phyloP scores from a whole-genome alignment of 2,888 invertebrate genomes.

The Cecidostiba fungosa region DNA sequence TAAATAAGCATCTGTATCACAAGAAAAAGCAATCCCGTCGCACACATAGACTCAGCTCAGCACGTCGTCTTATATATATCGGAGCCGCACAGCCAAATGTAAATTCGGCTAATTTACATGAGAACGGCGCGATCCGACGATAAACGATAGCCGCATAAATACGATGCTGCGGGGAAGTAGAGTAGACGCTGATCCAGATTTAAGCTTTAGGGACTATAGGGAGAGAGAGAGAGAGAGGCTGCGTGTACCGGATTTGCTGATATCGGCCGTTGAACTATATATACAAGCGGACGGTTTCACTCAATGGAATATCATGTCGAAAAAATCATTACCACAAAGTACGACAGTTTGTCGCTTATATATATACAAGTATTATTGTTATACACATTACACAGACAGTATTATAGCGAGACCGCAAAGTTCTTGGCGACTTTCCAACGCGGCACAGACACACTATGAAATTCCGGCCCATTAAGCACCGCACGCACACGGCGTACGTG shows the following conservation, averaged over 20 bases:
- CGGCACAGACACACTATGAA: neutral
- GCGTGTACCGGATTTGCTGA: neutral
- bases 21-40: neutral
- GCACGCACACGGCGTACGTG: neutral
- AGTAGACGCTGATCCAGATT: constrained; percentile 39
- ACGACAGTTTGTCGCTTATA: no score
- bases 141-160: constrained; percentile 31
- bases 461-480: neutral
- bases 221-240: neutral
- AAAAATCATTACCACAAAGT: no score
- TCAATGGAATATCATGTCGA: no score
- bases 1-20: no score
- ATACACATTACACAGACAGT: neutral
- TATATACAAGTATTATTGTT: no score
- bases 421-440: constrained; percentile 16
- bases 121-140: constrained; percentile 25
- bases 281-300: no score
- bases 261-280: neutral
- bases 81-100: constrained; percentile 21
- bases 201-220: constrained; percentile 7
- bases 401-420: neutral
- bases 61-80: neutral
- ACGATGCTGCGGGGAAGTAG: neutral
- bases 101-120: constrained; percentile 56
- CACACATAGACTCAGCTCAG: neutral